phyloP scores from a whole-genome alignment of 2,888 invertebrate species.

The Axea sp. region DNA sequence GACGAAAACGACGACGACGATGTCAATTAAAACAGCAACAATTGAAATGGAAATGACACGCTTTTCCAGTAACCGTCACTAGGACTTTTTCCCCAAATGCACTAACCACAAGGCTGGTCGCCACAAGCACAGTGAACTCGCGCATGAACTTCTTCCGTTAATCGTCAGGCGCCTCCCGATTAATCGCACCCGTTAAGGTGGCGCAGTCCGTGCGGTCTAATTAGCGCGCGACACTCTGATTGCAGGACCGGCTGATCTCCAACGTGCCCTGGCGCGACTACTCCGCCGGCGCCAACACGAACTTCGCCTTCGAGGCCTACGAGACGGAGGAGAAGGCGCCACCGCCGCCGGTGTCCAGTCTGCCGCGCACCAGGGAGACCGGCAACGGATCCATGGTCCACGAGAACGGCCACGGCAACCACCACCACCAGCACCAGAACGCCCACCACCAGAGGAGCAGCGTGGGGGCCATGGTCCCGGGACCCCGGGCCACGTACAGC shows the following conservation, averaged over 20 bases:
- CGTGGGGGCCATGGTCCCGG: conserved; percentile 66
- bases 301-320: conserved; percentile 94
- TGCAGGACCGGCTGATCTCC: conserved; percentile 90
- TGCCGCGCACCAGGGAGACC: conserved; percentile 74
- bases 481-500: conserved; percentile 86
- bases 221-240: conserved; percentile 61
- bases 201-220: conserved; percentile 39
- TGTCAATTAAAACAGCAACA: no score
- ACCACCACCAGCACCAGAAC: conserved; percentile 57
- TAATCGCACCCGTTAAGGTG: conserved; percentile 53
- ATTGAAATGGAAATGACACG: no score
- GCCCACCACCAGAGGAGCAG: conserved; percentile 55
- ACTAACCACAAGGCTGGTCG: no score
- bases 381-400: conserved; percentile 64
- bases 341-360: conserved; percentile 76
- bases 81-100: no score
- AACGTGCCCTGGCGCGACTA: conserved; percentile 92
- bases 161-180: no score
- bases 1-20: no score
- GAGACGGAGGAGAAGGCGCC: conserved; percentile 88
- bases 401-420: conserved; percentile 80
- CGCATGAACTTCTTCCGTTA: no score
- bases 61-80: no score
- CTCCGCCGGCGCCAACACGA: conserved; percentile 82
- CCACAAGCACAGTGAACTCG: no score